Conservation (phyloP, 2,888 invertebrate genomes). For the Phlogophora meticulosa region DNA sequence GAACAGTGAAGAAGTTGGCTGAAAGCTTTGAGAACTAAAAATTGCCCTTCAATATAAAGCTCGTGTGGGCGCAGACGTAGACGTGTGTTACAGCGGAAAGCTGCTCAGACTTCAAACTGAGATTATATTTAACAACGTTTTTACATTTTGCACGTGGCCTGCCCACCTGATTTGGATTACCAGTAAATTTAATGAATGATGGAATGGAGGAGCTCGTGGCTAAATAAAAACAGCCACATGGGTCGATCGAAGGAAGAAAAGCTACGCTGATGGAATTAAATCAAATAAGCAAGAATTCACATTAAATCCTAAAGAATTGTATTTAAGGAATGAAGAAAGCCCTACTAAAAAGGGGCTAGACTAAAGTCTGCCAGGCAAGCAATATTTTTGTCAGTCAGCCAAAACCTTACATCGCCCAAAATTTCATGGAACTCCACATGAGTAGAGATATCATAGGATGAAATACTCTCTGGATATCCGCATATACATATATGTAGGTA, state of each 20-base stretch:
- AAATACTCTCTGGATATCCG: neutral
- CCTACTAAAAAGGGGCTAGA: constrained; percentile 17
- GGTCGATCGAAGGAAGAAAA: too few relatives aligned
- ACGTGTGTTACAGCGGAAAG: constrained; percentile 37
- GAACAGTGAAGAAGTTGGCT: constrained; percentile 3
- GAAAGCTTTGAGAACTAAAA: constrained; percentile 40
- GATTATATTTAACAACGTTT: constrained; percentile 44
- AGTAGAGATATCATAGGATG: neutral
- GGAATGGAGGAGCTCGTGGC: neutral
- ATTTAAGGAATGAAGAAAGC: neutral
- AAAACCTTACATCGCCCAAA: constrained; percentile 24
- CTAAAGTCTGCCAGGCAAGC: constrained; percentile 29
- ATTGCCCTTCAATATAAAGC: constrained; percentile 41
- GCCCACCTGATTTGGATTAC: constrained; percentile 17
- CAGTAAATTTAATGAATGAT: neutral
- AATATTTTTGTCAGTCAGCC: constrained; percentile 42
- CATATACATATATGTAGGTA: neutral
- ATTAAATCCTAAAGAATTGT: neutral
- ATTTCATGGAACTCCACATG: constrained; percentile 5
- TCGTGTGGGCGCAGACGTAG: constrained; percentile 39
- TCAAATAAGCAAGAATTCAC: neutral
- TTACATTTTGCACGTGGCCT: constrained; percentile 41
- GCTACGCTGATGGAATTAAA: neutral
- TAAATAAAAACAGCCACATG: too few relatives aligned
- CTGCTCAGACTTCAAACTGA: constrained; percentile 27